Percentiles rank a stretch among this genome's conserved stretches.
phyloP scores from a whole-genome alignment of 2,888 invertebrate species.

The Cordilura impudica region DNA sequence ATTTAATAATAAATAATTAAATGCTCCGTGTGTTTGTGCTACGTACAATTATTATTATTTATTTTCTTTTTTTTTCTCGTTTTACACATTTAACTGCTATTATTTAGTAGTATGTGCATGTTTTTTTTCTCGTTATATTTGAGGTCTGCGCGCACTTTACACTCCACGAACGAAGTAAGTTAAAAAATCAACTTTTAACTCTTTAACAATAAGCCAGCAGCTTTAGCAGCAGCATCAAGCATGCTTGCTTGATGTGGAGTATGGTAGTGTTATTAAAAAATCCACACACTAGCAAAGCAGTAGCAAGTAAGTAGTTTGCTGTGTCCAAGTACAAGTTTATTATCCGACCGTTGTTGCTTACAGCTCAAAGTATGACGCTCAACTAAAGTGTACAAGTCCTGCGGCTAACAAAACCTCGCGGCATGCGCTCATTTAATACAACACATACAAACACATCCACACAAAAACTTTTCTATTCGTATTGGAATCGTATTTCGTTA shows the following conservation, averaged over 20 bases:
- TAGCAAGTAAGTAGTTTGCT: background rate
- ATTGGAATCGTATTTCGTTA: constrained; percentile 53
- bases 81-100: constrained; percentile 10
- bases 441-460: background rate
- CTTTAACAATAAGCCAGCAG: background rate
- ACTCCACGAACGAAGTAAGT: background rate
- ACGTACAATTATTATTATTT: background rate
- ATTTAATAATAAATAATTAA: background rate
- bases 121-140: background rate
- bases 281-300: background rate
- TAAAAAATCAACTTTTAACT: background rate
- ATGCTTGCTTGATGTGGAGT: background rate
- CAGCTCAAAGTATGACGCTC: constrained; percentile 72
- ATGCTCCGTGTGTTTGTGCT: background rate
- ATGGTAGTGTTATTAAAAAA: background rate
- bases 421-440: constrained; percentile 64
- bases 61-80: background rate
- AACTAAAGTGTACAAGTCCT: constrained; percentile 72
- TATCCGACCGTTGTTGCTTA: constrained; percentile 63
- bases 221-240: background rate
- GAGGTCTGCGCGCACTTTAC: background rate
- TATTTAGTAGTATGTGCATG: background rate
- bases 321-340: background rate
- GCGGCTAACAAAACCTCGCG: constrained; percentile 74
- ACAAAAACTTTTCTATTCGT: constrained; percentile 36